phyloP scores from a whole-genome alignment of 2,797 vertebrate species.

The Todus mexicanus region DNA sequence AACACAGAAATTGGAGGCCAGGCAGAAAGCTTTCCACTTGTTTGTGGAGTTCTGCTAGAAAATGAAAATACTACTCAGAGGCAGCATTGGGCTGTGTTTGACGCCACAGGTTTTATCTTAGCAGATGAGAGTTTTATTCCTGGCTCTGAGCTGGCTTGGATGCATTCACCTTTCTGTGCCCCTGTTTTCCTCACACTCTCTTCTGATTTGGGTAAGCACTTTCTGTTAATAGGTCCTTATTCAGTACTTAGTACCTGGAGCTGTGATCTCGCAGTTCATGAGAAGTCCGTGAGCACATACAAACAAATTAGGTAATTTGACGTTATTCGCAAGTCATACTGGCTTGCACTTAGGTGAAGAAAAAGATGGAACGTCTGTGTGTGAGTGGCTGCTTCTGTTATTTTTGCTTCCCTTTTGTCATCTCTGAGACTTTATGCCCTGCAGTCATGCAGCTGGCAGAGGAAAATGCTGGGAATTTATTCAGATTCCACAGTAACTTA shows the following conservation, averaged over 20 bases:
- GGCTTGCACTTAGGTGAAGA: background rate
- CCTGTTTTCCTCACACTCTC: background rate
- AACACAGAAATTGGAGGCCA: background rate
- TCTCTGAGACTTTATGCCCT: background rate
- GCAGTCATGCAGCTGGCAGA: background rate
- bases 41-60: background rate
- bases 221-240: background rate
- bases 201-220: background rate
- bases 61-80: background rate
- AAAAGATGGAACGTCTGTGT: background rate
- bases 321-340: background rate
- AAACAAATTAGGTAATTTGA: background rate
- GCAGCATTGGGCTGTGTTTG: background rate
- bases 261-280: background rate
- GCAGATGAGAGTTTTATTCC: background rate
- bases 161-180: background rate
- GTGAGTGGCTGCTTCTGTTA: background rate
- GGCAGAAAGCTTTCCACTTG: background rate
- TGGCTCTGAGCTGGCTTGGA: background rate
- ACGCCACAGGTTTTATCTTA: background rate
- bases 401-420: background rate
- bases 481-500: background rate
- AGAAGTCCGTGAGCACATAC: background rate
- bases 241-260: background rate
- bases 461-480: background rate